These are phyloP conservation scores for Clamator glandarius DNA, from an alignment of 2,797 vertebrate genomes.

Conservation along the genomic window DNA sequence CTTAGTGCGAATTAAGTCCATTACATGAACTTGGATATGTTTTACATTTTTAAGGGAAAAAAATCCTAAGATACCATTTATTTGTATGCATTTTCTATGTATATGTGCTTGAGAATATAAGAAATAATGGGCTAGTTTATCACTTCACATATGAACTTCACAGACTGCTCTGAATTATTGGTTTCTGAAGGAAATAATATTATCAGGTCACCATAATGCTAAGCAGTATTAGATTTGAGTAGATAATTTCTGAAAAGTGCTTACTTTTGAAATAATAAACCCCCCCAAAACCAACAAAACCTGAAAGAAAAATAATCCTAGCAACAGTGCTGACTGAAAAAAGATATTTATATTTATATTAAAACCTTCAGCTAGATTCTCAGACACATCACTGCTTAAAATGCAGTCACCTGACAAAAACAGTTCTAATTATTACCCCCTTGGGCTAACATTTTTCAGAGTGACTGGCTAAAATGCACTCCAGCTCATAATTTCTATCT, in stretches of 20 bases:
- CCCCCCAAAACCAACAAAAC: constrained; percentile 63
- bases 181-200: constrained; percentile 70
- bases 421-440: constrained; percentile 82
- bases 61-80: not conserved
- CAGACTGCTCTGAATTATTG: constrained; percentile 33
- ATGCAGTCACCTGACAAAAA: constrained; percentile 82
- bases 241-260: constrained; percentile 91
- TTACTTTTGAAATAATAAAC: constrained; percentile 86
- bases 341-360: constrained; percentile 90
- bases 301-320: constrained; percentile 75
- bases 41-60: not conserved
- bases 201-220: constrained; percentile 66
- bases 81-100: not conserved
- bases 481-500: constrained; percentile 84
- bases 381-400: constrained; percentile 86
- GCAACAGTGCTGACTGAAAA: constrained; percentile 86
- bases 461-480: constrained; percentile 82
- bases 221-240: constrained; percentile 81
- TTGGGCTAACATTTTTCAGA: constrained; percentile 83
- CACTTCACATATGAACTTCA: constrained; percentile 56
- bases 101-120: constrained; percentile 6
- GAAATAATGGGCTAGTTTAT: constrained; percentile 59
- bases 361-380: constrained; percentile 88
- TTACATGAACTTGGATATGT: not conserved
- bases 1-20: not conserved